Evolutionary conservation across 2,888 invertebrate species (phyloP), one percentile per base, ranked within the genome.

Genomic region (Drosophila paramelanica): DNA sequence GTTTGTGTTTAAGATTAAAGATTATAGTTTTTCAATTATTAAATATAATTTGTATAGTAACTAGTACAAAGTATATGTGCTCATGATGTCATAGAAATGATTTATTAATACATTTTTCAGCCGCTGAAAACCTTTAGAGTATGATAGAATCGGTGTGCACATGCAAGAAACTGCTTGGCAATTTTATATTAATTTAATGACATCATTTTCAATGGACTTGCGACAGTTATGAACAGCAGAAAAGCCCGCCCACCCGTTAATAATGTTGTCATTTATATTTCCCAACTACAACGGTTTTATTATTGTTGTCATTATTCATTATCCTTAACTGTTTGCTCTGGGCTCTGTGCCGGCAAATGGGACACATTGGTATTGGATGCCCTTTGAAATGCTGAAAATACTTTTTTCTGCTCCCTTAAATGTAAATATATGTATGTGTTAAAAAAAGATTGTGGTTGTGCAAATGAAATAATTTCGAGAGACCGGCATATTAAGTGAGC

Each of bases 231-330:
- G 68, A 65, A 65, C 50, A 45, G 36, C 13, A n/a, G 43, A 49
- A 39, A 38, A 46, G 50, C 42, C 59, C 64, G 39, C 56, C 62
- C 67, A 81, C 58, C 60, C 72, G 69, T 77, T 82, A 69, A 81
- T 81, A 76, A 81, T 80, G 78, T 61, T 80, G 80, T 77, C 81
- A 78, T 71, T 71, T 76, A 67, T 77, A 77, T 74, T 81, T 64
- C 55, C 65, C 70, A 69, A 69, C 61, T 74, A 68, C 65, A 67
- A 69, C 68, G 68, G 71, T 79, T 71, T 65, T 70, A 57, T 53
- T 60, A 67, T 73, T 77, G 60, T 67, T 75, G 67, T 69, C 79
- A 74, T 77, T 68, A 79, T 82, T 81, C 72, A 83, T 79, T 74
- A 78, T 82, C 55, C 74, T 70, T 79, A 67, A 67, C 64, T 61